Base-by-base conservation (phyloP, 1,140 invertebrate species). In the Cydia fagiglandana region DNA sequence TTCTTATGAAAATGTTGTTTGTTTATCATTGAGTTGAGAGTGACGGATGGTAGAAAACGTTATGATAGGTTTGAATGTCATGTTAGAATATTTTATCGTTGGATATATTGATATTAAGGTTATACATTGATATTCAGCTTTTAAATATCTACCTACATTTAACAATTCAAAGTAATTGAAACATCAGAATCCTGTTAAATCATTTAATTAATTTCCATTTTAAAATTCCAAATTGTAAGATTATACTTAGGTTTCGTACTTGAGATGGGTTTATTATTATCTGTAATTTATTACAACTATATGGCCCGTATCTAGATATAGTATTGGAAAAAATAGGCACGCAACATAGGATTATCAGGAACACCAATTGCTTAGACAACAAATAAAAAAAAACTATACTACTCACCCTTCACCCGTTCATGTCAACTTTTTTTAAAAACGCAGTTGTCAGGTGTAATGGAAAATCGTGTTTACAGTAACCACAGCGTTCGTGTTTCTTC, bases 1-100 rank as follows among this genome's bases (percentile, higher is more conserved):
- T 70, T 70, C 66, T 70, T 70, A 70, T 70, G 66, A 70, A 45
- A 70, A 70, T 70, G 66, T 70, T 70, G 64, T 68, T 68, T 68
- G 64, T 68, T 38, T 68, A 68, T 68, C 38, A 41, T 70, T 70
- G 30, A 38, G 66, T 70, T 34, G 64, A n/a, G 66, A n/a, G 64
- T 70, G 66, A 70, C 66, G 38, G 34, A 64, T 64, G 64, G 66
- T 17, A 15, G 38, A 6, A 24, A 53, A n/a, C 6, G 10, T 61
- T 24, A 2, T 9, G 1, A 61, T 61, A 61, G 17, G 17, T 24
- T 61, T 61, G 24, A 61, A 24, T 61, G 56, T 61, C 24, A 5
- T n/a, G 56, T 6, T 53, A 17, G 50, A 53, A 53, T 53, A 17
- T 53, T 17, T 53, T n/a, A 5, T 53, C 1, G 4, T 4, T 4